These are phyloP conservation scores for Agrochola litura DNA, from an alignment of 2,888 invertebrate species.

Conservation along the genomic window DNA sequence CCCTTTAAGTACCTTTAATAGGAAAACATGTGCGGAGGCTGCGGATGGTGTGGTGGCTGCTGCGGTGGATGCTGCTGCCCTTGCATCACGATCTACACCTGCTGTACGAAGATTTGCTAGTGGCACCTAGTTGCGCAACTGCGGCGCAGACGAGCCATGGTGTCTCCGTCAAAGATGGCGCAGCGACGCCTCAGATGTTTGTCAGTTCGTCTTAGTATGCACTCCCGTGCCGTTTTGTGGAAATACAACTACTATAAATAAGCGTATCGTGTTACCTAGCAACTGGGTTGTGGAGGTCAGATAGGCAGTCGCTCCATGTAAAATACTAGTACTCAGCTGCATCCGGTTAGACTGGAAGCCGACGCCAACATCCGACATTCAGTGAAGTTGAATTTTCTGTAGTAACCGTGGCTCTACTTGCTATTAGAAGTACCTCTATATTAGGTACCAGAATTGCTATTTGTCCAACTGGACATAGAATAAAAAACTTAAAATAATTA, in stretches of 20 bases:
- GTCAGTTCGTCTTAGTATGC: neutral
- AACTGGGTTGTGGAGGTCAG: neutral
- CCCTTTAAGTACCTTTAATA: too few relatives aligned
- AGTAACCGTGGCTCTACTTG: neutral
- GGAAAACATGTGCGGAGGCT: conserved; percentile 81
- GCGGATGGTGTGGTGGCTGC: conserved; percentile 74
- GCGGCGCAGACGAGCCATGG: conserved; percentile 60
- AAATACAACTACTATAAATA: conserved; percentile 73
- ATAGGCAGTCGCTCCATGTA: neutral
- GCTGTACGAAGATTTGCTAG: conserved; percentile 87
- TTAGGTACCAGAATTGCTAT: neutral
- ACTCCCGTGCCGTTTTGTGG: conserved; percentile 72
- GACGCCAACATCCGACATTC: neutral
- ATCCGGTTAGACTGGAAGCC: neutral
- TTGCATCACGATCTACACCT: conserved; percentile 84
- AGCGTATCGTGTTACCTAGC: conserved; percentile 40
- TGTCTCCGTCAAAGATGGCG: conserved; percentile 61
- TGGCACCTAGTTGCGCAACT: conserved; percentile 40
- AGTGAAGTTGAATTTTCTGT: neutral
- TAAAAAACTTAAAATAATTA: neutral
- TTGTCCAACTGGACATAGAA: neutral
- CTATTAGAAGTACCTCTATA: neutral
- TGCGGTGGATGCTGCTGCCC: conserved; percentile 78
- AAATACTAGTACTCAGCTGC: neutral
- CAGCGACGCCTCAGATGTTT: conserved; percentile 49